Evolutionary conservation across 2,888 invertebrate species (phyloP).

Genomic region (Ochropleura plecta): DNA sequence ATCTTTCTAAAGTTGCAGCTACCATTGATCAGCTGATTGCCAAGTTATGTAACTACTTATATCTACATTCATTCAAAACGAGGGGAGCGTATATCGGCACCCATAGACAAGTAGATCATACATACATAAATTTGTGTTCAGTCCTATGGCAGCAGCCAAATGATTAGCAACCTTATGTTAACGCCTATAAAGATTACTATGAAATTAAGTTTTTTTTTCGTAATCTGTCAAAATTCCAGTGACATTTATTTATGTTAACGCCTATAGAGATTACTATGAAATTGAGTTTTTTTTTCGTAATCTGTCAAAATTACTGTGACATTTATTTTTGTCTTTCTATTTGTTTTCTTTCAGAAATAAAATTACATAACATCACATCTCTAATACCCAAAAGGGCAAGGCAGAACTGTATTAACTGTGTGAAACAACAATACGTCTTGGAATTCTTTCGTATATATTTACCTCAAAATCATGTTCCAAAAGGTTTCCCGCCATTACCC

Average conservation of each 20-base stretch:
- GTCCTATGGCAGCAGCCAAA: not conserved
- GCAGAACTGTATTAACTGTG: not conserved
- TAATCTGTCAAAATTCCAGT: not conserved
- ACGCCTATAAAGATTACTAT: not conserved
- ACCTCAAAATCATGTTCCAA: not conserved
- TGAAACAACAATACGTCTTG: not conserved
- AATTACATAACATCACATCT: not conserved
- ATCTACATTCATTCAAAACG: slow-evolving; percentile 2
- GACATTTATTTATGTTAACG: fast-evolving
- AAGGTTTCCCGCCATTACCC: slow-evolving; percentile 28
- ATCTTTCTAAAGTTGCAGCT: too few species aligned
- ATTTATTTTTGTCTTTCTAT: not conserved
- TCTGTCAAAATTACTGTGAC: not conserved
- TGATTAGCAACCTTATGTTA: not conserved
- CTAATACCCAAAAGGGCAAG: not conserved
- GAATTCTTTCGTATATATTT: not conserved
- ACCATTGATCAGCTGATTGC: slow-evolving; percentile 30
- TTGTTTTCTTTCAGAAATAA: not conserved
- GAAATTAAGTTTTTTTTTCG: not conserved
- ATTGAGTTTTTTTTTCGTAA: not conserved
- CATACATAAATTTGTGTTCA: not conserved
- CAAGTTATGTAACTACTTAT: not conserved
- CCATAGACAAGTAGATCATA: not conserved
- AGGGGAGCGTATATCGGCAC: not conserved
- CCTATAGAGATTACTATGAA: not conserved